These are phyloP conservation scores for Suncus etruscus DNA, from an alignment of 2,113 vertebrate species.

Conservation along the genomic window DNA sequence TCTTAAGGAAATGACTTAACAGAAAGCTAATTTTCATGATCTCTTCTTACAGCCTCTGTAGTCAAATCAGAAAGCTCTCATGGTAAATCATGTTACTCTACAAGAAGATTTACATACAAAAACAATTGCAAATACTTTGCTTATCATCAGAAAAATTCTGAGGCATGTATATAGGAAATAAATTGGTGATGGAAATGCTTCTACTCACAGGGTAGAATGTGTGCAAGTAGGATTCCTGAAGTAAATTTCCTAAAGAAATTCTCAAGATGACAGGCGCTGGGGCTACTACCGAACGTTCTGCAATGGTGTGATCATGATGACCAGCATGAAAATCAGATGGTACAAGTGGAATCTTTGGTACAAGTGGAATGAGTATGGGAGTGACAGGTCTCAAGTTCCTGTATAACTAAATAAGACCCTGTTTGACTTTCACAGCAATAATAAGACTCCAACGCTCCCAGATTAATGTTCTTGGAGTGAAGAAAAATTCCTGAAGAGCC, in stretches of 20 bases:
- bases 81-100: neutral
- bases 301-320: neutral
- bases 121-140: neutral
- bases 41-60: neutral
- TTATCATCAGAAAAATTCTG: neutral
- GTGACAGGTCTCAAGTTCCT: neutral
- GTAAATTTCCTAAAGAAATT: neutral
- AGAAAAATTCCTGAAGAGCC: constrained; percentile 23
- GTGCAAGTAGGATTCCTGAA: neutral
- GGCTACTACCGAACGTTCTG: neutral
- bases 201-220: neutral
- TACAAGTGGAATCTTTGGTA: neutral
- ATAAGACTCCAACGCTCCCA: constrained; percentile 22
- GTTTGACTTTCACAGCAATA: neutral
- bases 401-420: neutral
- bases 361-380: neutral
- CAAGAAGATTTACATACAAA: neutral
- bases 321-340: neutral
- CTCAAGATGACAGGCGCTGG: neutral
- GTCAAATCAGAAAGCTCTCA: constrained; percentile 18
- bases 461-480: constrained; percentile 2
- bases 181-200: neutral
- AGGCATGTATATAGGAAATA: neutral
- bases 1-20: neutral
- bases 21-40: neutral